Evolutionary conservation across 2,797 vertebrate genomes (phyloP).

Genomic region (Myiotriccus ornatus): DNA sequence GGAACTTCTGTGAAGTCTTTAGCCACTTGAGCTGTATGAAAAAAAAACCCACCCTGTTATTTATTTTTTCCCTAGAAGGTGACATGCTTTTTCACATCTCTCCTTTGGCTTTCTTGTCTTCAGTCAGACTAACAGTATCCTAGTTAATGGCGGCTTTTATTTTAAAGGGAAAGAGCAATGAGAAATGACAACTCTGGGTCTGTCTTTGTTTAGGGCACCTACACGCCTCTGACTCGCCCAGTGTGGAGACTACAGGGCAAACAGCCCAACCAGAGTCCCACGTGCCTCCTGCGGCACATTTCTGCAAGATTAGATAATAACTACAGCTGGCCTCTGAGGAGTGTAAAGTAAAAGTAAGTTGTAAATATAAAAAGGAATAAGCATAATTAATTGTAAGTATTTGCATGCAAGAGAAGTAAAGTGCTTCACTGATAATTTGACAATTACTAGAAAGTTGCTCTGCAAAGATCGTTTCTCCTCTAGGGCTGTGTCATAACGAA

Average conservation of each 20-base stretch:
- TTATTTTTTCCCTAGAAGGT: background rate
- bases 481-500: conserved; percentile 28
- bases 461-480: conserved; percentile 12
- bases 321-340: background rate
- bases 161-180: background rate
- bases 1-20: background rate
- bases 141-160: background rate
- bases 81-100: background rate
- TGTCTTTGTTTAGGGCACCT: background rate
- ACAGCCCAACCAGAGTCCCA: background rate
- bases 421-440: conserved; percentile 28
- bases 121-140: background rate
- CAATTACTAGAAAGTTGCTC: conserved; percentile 35
- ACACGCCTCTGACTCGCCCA: fast-evolving
- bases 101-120: background rate
- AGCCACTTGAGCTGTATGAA: background rate
- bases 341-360: background rate
- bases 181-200: background rate
- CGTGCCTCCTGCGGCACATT: background rate
- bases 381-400: conserved; percentile 27
- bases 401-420: conserved; percentile 44
- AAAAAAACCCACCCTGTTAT: background rate
- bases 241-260: background rate
- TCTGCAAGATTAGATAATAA: background rate
- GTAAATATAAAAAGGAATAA: conserved; percentile 1